Evolutionary conservation across 2,888 invertebrate species (phyloP).

Genomic region (Tinea pellionella): DNA sequence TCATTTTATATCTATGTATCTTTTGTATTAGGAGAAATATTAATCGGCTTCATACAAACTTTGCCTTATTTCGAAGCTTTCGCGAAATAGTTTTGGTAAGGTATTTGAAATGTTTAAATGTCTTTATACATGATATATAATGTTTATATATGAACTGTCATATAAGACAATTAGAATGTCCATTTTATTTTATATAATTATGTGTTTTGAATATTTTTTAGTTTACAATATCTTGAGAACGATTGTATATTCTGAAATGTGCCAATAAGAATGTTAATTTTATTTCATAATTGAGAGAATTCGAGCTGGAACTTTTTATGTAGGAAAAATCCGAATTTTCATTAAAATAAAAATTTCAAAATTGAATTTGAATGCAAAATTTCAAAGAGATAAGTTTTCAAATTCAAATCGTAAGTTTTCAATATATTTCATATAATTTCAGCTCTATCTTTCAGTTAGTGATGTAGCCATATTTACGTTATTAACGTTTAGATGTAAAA

Average conservation of each 20-base stretch:
- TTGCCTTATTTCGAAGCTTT: slow-evolving; percentile 49
- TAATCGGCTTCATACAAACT: slow-evolving; percentile 22
- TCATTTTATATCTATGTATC: not conserved
- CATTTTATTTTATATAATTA: slow-evolving; percentile 28
- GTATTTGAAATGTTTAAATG: slow-evolving; percentile 26
- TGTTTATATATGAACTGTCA: slow-evolving; percentile 59
- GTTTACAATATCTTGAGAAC: not conserved
- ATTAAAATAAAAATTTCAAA: no score
- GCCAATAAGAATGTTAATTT: not conserved
- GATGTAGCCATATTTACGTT: slow-evolving; percentile 58
- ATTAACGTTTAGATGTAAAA: slow-evolving; percentile 46
- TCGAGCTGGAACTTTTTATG: not conserved
- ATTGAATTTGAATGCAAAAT: no score
- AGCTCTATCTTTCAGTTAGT: slow-evolving; percentile 2
- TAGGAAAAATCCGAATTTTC: no score
- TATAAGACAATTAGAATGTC: slow-evolving; percentile 39
- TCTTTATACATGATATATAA: slow-evolving; percentile 61
- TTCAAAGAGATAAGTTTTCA: not conserved
- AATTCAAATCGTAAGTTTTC: not conserved
- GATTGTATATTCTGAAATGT: not conserved
- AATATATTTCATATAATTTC: not conserved
- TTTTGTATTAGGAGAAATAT: not conserved
- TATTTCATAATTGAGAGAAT: not conserved
- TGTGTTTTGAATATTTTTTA: not conserved
- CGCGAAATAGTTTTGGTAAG: slow-evolving; percentile 47